Evolutionary conservation across 2,888 invertebrate genomes (phyloP).

Genomic region (Formica aserva): DNA sequence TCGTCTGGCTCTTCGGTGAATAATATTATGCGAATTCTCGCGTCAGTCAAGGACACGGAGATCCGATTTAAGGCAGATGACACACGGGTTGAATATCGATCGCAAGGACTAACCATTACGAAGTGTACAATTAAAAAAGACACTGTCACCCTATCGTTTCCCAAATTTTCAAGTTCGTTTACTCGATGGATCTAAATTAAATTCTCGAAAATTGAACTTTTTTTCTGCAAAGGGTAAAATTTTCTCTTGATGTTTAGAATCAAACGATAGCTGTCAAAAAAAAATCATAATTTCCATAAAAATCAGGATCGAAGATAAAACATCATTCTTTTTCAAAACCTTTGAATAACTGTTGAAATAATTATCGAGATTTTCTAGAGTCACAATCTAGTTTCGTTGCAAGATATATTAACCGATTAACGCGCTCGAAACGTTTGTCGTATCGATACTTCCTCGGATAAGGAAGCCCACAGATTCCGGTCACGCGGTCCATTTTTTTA

Average conservation of each 20-base stretch:
- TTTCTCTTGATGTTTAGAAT: neutral
- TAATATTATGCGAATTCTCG: constrained; percentile 19
- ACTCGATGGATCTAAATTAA: neutral
- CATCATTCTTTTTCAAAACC: neutral
- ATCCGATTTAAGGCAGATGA: constrained; percentile 45
- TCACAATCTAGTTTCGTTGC: neutral
- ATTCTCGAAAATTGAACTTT: neutral
- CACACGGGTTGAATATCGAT: constrained; percentile 35
- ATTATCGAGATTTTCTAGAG: neutral
- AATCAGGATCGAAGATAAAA: neutral
- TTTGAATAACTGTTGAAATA: neutral
- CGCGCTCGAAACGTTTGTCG: neutral
- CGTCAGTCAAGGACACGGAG: constrained; percentile 35
- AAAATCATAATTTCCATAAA: constrained; percentile 1
- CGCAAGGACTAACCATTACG: neutral
- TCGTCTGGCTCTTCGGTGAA: constrained; percentile 56
- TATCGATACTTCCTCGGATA: neutral
- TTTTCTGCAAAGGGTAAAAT: neutral
- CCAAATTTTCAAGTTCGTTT: neutral
- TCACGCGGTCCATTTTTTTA: constrained; percentile 16
- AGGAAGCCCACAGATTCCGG: constrained; percentile 17
- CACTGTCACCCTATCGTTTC: too few species aligned
- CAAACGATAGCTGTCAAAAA: neutral
- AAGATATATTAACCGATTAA: neutral
- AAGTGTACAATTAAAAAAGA: constrained; percentile 2